Evolutionary conservation across 64 coral and sea anemone species (phyloP), one percentile per base, ranked within the genome.

Genomic region (Orbicella faveolata): DNA sequence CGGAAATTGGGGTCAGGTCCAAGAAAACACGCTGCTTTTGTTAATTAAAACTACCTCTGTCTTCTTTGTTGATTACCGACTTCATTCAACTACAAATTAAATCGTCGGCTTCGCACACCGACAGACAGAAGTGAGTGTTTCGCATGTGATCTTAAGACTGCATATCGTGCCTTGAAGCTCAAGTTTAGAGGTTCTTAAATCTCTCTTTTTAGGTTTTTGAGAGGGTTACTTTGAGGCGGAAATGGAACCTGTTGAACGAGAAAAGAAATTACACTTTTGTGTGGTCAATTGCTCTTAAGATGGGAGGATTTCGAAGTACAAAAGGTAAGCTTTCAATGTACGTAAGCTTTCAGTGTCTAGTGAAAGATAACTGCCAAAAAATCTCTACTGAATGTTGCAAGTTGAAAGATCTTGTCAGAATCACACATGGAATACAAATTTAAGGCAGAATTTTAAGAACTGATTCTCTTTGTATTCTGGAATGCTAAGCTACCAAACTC

Each of bases 21-120:
- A 48, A 23, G 61, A 68, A 80, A 83, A 83, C 81, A 83, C 20
- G 61, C 81, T 81, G 79, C 6, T 81, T 33, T 35, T 63, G 11
- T 62, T 83, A 83, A 83, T 83, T 83, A 83, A 83, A 83, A 39
- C 34, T 68, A 44, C 4, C 36, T 26, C 20, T 20, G 61, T 39
- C 30, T 63, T 18, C 81, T 83, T 83, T 83, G 81, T 83, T 68
- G 33, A 51, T 68, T 67, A 67, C 81, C 63, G 79, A 61, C 79
- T 81, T 16, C 59, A 81, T 63, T 83, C 63, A 83, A 39, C 2
- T 68, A 39, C 63, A 83, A 83, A 67, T 83, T 69, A 83, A 51
- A 21, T 16, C 35, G 61, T 83, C 81, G 61, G 61, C 61, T 67
- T 41, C 10, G 61, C 41, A 17, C 11, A 19, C 79, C 79, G 57